Conservation (phyloP, 2,113 vertebrate genomes). For the Anguilla rostrata region DNA sequence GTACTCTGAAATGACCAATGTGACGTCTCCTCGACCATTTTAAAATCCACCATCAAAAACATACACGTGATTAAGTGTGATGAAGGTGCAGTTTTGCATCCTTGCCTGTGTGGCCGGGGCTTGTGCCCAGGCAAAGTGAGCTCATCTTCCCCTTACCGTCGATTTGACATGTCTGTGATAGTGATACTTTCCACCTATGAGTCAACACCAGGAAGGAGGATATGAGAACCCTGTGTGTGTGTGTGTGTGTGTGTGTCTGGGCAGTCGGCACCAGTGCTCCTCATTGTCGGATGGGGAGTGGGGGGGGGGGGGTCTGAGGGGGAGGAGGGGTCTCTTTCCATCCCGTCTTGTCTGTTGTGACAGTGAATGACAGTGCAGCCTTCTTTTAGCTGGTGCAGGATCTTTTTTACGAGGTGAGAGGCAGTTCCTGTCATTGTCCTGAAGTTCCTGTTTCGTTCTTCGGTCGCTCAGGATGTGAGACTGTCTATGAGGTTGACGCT, state of each 20-base stretch:
- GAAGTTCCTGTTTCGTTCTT: constrained; percentile 52
- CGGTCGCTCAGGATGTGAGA: not conserved
- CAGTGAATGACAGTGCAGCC: not conserved
- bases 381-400: constrained; percentile 19
- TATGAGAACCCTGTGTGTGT: not conserved
- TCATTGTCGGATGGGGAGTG: not conserved
- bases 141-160: not conserved
- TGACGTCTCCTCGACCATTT: too few relatives aligned
- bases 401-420: constrained; percentile 46
- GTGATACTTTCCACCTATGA: not conserved
- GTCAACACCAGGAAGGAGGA: not conserved
- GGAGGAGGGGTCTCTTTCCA: not conserved
- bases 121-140: not conserved
- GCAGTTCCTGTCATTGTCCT: constrained; percentile 71
- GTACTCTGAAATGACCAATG: too few relatives aligned
- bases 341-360: constrained; percentile 4
- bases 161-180: not conserved
- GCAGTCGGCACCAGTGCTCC: not conserved
- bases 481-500: not conserved
- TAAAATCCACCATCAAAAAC: not conserved
- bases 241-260: not conserved
- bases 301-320: too few relatives aligned
- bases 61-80: not conserved
- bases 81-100: not conserved
- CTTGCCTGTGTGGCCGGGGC: not conserved